Evolutionary conservation across 2,113 vertebrate genomes (phyloP).

Genomic region (Cromileptes altivelis): DNA sequence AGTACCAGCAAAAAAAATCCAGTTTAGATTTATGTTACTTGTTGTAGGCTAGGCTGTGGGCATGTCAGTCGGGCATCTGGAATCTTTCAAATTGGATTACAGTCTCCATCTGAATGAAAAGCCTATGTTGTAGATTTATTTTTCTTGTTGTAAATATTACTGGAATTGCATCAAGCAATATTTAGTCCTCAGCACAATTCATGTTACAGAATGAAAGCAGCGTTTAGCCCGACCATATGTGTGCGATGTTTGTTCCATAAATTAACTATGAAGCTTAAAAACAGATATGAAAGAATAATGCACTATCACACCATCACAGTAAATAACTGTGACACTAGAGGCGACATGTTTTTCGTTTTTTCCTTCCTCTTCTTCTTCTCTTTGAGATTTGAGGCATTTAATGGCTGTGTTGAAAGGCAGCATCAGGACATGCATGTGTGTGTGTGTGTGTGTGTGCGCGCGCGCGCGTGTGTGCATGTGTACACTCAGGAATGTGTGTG

Average conservation of each 20-base stretch:
- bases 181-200: conserved; percentile 7
- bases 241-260: conserved; percentile 40
- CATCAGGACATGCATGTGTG: conserved; percentile 28
- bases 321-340: conserved; percentile 63
- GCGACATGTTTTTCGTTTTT: conserved; percentile 57
- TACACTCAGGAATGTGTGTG: conserved; percentile 55
- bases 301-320: conserved; percentile 27
- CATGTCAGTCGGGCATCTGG: conserved; percentile 40
- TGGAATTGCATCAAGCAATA: conserved; percentile 23
- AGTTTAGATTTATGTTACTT: conserved; percentile 14
- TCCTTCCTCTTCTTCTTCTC: too few relatives aligned
- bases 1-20: neutral
- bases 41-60: conserved; percentile 5
- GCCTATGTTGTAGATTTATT: conserved; percentile 29
- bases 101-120: conserved; percentile 17
- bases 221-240: neutral
- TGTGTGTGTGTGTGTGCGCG: conserved; percentile 20
- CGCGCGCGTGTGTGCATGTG: conserved; percentile 3
- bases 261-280: conserved; percentile 54
- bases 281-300: conserved; percentile 65
- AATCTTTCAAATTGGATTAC: conserved; percentile 41
- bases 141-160: conserved; percentile 34
- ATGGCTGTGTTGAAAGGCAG: conserved; percentile 46
- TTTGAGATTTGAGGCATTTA: conserved; percentile 60
- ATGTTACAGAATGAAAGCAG: conserved; percentile 19